Evolutionary conservation across 2,888 invertebrate genomes (phyloP).

Genomic region (Chaitophorus viminalis): DNA sequence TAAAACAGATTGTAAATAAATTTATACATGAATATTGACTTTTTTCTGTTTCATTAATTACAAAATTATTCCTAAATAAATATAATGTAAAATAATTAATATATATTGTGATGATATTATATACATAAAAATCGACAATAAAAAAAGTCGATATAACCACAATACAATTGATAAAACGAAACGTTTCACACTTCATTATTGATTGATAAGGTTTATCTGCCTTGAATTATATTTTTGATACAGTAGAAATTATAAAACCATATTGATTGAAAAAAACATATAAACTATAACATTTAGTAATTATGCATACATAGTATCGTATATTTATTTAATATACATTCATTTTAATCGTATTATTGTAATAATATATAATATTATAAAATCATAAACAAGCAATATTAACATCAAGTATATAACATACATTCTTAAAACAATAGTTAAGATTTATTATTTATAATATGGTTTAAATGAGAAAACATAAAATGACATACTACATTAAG

Average conservation of each 20-base stretch:
- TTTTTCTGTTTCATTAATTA: constrained; percentile 2
- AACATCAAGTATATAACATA: constrained; percentile 52
- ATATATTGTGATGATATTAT: neutral
- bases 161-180: neutral
- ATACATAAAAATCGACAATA: neutral
- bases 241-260: neutral
- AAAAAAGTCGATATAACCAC: neutral
- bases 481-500: constrained; percentile 38
- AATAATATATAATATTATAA: constrained; percentile 37
- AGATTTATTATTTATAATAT: constrained; percentile 26
- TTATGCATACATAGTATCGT: constrained; percentile 26
- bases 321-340: constrained; percentile 33
- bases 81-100: neutral
- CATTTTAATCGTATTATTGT: constrained; percentile 9
- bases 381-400: constrained; percentile 54
- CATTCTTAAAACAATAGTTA: constrained; percentile 33
- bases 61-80: constrained; percentile 27
- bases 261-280: neutral
- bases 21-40: constrained; percentile 9
- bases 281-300: constrained; percentile 18
- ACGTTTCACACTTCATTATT: neutral
- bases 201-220: neutral
- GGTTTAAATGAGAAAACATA: constrained; percentile 26
- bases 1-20: constrained; percentile 30
- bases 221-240: neutral